phyloP scores from a whole-genome alignment of 2,797 vertebrate genomes.

The Enteromius mattozi region DNA sequence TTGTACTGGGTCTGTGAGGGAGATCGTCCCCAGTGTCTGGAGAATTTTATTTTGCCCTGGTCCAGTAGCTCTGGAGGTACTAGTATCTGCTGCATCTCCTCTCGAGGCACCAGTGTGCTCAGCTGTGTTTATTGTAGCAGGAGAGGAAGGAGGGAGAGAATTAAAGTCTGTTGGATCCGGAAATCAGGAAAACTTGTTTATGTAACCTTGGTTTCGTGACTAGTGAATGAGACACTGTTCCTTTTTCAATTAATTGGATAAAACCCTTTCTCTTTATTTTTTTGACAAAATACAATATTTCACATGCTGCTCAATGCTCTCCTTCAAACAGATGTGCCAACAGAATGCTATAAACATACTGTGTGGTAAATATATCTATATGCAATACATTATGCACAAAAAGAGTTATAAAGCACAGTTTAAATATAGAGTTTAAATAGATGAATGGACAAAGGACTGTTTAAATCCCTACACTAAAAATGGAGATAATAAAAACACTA shows the following conservation, averaged over 20 bases:
- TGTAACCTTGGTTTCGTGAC: no score
- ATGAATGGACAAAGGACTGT: neutral
- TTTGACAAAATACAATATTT: neutral
- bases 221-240: no score
- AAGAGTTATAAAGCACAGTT: neutral
- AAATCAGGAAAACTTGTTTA: no score
- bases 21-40: no score
- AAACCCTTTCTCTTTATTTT: neutral
- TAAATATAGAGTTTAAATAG: neutral
- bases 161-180: no score
- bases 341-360: neutral
- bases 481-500: neutral
- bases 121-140: no score
- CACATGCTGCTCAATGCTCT: neutral
- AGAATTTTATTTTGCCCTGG: no score
- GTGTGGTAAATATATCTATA: neutral
- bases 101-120: no score
- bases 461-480: neutral
- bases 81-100: no score
- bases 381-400: neutral
- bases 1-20: no score
- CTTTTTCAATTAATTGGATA: neutral
- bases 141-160: no score
- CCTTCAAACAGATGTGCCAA: neutral
- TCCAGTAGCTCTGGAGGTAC: no score